Conservation (phyloP, 2,113 vertebrate genomes). For the Brevimyrus niger region DNA sequence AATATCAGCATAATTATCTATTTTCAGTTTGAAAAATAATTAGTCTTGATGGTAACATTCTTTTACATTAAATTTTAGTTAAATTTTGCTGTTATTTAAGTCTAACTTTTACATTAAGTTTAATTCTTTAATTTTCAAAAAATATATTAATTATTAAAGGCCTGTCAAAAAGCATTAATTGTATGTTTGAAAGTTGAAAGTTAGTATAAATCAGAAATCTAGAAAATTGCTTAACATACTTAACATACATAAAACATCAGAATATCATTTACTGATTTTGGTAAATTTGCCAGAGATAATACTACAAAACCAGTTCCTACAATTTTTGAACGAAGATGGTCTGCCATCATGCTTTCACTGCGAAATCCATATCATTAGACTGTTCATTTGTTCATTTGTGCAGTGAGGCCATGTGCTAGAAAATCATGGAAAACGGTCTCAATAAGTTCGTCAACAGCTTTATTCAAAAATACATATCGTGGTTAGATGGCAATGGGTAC, state of each 20-base stretch:
- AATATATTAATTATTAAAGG: not conserved
- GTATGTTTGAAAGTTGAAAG: not conserved
- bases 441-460: not conserved
- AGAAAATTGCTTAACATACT: not conserved
- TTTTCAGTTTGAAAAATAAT: conserved; percentile 55
- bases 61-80: conserved; percentile 30
- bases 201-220: not conserved
- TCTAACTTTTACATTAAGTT: not conserved
- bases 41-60: conserved; percentile 52
- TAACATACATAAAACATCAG: not conserved
- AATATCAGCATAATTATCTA: conserved; percentile 42
- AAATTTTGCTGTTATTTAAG: conserved; percentile 26
- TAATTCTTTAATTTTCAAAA: conserved; percentile 5
- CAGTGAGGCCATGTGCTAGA: not conserved
- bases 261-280: not conserved
- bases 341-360: not conserved
- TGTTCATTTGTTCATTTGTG: not conserved
- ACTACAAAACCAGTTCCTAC: not conserved
- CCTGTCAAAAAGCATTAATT: not conserved
- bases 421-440: not conserved
- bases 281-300: not conserved
- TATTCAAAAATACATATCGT: not conserved
- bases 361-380: not conserved
- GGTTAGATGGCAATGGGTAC: not conserved
- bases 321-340: not conserved